phyloP scores from a whole-genome alignment of 2,113 vertebrate genomes.

The Rhinogobius similis region DNA sequence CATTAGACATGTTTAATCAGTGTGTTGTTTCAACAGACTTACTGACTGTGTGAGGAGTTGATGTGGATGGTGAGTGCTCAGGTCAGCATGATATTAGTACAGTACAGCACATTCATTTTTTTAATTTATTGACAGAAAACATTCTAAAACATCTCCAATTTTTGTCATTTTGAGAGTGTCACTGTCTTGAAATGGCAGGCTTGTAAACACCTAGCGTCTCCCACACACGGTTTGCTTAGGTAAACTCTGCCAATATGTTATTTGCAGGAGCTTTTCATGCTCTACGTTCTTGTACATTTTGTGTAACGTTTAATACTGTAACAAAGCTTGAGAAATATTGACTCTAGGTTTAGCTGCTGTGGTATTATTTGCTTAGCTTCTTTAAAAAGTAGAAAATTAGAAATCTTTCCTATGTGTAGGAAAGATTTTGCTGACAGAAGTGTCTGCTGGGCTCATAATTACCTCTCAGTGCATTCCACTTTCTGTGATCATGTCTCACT shows the following conservation, averaged over 20 bases:
- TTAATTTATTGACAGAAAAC: background rate
- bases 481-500: slow-evolving; percentile 5
- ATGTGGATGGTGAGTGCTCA: background rate
- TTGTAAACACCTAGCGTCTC: too few relatives aligned
- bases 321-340: too few relatives aligned
- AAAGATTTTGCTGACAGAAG: too few relatives aligned
- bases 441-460: background rate
- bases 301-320: background rate
- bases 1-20: slow-evolving; percentile 40
- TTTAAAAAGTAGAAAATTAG: background rate
- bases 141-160: background rate
- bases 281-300: background rate
- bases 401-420: background rate
- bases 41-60: background rate
- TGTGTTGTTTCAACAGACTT: slow-evolving; percentile 25
- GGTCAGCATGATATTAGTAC: background rate
- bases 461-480: background rate
- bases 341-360: background rate
- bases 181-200: background rate
- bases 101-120: background rate
- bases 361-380: background rate
- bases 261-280: background rate
- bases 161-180: background rate
- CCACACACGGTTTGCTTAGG: background rate
- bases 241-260: background rate